Conservation (phyloP, 2,113 vertebrate genomes). For the Rallus limicola region DNA sequence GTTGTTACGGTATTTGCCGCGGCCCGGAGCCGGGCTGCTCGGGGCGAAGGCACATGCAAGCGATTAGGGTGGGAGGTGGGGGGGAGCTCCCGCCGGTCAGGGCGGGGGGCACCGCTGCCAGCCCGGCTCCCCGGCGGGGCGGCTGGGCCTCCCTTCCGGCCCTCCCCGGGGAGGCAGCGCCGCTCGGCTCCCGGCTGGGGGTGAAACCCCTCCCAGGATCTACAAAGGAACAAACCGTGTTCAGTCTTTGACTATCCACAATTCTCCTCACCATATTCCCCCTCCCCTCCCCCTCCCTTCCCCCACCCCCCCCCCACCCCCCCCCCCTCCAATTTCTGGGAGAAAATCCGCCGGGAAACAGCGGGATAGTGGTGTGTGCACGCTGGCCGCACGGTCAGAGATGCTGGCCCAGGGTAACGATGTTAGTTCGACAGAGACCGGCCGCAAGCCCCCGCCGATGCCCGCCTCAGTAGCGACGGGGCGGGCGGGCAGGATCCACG, state of each 20-base stretch:
- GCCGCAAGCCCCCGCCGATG: background rate
- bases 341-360: background rate
- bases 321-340: background rate
- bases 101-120: background rate
- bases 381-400: accelerated
- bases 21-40: background rate
- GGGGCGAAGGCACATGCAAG: background rate
- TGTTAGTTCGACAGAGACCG: background rate
- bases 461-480: background rate
- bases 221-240: background rate
- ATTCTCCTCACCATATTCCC: no score
- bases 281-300: no score
- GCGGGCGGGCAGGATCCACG: background rate
- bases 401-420: background rate
- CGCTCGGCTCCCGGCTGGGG: background rate
- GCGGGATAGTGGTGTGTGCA: background rate
- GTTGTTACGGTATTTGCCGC: background rate
- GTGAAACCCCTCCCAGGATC: background rate
- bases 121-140: background rate
- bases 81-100: background rate
- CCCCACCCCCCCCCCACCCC: no score
- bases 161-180: background rate
- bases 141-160: background rate
- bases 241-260: background rate
- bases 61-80: background rate